Evolutionary conservation across 2,888 invertebrate genomes (phyloP).

Genomic region (Dryococelus australis): DNA sequence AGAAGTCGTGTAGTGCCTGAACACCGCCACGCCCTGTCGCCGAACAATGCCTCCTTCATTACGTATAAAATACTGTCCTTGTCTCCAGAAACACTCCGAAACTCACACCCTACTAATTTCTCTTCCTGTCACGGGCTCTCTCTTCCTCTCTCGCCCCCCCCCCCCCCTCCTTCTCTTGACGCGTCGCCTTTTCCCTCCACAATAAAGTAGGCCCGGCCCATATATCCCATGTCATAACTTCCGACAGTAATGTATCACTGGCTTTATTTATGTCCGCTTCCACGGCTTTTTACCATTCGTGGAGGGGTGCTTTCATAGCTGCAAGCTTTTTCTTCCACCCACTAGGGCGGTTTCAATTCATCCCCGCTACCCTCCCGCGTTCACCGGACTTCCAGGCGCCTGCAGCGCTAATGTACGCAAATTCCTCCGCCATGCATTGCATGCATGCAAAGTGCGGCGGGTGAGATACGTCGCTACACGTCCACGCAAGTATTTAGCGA

Average conservation of each 20-base stretch:
- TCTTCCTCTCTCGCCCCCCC: not conserved
- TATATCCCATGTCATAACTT: slow-evolving; percentile 24
- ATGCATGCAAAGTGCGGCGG: not conserved
- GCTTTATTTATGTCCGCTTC: slow-evolving; percentile 27
- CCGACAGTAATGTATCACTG: slow-evolving; percentile 22
- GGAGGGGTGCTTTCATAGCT: not conserved
- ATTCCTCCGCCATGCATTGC: not conserved
- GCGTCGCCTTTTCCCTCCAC: not conserved
- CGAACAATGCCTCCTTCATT: slow-evolving; percentile 26
- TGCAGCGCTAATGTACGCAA: not conserved
- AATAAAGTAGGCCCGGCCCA: not conserved
- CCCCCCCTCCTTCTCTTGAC: not conserved
- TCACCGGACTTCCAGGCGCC: not conserved
- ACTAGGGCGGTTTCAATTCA: not conserved
- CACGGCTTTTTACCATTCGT: slow-evolving; percentile 10
- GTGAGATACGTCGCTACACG: not conserved
- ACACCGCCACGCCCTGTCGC: not conserved
- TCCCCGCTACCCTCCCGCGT: too few species aligned
- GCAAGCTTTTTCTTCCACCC: not conserved
- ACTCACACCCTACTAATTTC: slow-evolving; percentile 24
- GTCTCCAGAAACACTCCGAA: slow-evolving; percentile 25
- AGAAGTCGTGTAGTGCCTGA: not conserved
- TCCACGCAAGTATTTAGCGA: too few species aligned
- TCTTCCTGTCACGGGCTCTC: slow-evolving; percentile 18
- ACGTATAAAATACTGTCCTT: slow-evolving; percentile 24